Percentiles rank a stretch among this genome's conserved stretches.
Conservation (phyloP, 2,797 vertebrate species). For the Limosa lapponica region DNA sequence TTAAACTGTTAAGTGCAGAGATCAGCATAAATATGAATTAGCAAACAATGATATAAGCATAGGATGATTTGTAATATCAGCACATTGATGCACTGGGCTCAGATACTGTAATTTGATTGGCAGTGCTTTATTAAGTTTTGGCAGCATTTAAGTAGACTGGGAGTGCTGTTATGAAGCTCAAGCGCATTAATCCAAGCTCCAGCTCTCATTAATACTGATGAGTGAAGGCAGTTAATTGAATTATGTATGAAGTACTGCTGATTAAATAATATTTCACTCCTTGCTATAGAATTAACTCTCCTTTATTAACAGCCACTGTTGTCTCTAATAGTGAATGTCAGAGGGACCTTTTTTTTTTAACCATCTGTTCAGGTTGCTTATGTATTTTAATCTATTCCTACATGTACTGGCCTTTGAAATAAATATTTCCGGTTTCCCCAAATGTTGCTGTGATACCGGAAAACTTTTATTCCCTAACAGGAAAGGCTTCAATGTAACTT, state of each 20-base stretch:
- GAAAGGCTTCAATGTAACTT: background rate
- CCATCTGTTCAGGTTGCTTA: slow-evolving; percentile 63
- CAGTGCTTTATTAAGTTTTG: slow-evolving; percentile 80
- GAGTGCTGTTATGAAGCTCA: slow-evolving; percentile 74
- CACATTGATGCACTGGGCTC: slow-evolving; percentile 60
- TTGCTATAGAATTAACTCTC: slow-evolving; percentile 75
- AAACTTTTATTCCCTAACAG: background rate
- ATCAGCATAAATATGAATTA: slow-evolving; percentile 77
- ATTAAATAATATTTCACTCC: slow-evolving; percentile 84
- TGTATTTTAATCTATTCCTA: background rate
- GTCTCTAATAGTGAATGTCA: slow-evolving; percentile 72
- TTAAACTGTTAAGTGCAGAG: slow-evolving; percentile 74
- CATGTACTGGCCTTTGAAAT: slow-evolving; percentile 24
- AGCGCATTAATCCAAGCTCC: slow-evolving; percentile 77
- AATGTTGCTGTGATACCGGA: background rate
- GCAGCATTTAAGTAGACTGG: slow-evolving; percentile 73
- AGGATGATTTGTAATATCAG: slow-evolving; percentile 75
- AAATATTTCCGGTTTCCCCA: background rate
- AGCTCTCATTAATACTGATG: slow-evolving; percentile 80
- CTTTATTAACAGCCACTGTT: slow-evolving; percentile 75
- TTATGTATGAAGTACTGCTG: slow-evolving; percentile 82
- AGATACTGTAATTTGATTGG: slow-evolving; percentile 74
- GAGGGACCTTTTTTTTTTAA: slow-evolving; percentile 45
- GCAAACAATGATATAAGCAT: slow-evolving; percentile 70
- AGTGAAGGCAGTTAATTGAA: slow-evolving; percentile 83